A percentile compares a stretch with the other conserved stretches of the same genome.
Conservation (phyloP, 35 echinoderm and acorn worm species). For the Antedon bifida region DNA sequence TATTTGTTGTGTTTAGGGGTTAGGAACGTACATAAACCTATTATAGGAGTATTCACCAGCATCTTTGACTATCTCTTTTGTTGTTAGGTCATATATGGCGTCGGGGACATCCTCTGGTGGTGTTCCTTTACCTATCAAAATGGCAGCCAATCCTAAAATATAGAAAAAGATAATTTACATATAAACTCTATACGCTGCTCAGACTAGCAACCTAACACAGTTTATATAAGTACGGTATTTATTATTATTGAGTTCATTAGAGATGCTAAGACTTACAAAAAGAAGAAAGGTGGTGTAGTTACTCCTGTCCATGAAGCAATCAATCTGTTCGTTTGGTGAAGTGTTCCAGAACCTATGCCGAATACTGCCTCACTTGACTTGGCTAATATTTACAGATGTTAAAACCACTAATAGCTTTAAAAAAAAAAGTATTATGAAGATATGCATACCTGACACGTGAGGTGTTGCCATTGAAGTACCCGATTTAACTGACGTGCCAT, state of each 20-base stretch:
- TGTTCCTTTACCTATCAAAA: not conserved
- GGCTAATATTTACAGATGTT: too few relatives aligned
- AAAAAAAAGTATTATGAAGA: not conserved
- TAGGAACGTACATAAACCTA: not conserved
- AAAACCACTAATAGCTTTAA: too few relatives aligned
- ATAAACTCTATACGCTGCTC: too few relatives aligned
- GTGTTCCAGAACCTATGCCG: too few relatives aligned
- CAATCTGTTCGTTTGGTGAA: too few relatives aligned
- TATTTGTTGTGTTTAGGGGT: not conserved
- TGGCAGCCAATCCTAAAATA: not conserved
- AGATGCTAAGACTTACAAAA: too few relatives aligned
- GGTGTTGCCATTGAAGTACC: not conserved
- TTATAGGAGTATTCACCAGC: not conserved
- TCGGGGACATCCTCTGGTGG: not conserved
- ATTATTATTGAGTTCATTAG: too few relatives aligned
- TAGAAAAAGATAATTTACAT: not conserved
- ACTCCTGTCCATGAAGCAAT: too few relatives aligned
- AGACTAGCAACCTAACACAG: too few relatives aligned
- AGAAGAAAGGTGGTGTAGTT: too few relatives aligned
- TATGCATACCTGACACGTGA: not conserved
- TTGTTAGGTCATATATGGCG: not conserved
- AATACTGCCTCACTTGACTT: too few relatives aligned
- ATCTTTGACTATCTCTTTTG: not conserved
- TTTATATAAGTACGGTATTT: too few relatives aligned
- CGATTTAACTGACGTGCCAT: not conserved